A percentile compares a stretch with the other conserved stretches of the same genome.
Evolutionary conservation across 2,888 invertebrate genomes (phyloP).

Genomic region (Drosophila meridionalis): DNA sequence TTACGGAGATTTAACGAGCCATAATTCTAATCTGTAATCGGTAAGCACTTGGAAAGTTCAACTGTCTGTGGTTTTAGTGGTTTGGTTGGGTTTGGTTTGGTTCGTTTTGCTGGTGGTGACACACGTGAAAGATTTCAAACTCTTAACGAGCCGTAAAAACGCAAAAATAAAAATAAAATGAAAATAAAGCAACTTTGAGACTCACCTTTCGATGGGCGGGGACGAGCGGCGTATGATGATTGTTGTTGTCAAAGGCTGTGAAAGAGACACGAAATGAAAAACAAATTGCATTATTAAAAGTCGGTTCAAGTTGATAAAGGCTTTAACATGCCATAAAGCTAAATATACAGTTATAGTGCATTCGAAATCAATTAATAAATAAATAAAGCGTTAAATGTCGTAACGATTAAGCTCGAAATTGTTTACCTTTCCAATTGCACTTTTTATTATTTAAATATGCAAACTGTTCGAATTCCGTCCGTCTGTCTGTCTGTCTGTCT

Average conservation of each 20-base stretch:
- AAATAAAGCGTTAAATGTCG: slow-evolving; percentile 42
- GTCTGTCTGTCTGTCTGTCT: background rate
- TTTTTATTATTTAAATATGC: slow-evolving; percentile 62
- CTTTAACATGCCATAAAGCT: slow-evolving; percentile 23
- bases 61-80: slow-evolving; percentile 17
- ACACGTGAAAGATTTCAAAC: slow-evolving; percentile 60
- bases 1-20: slow-evolving; percentile 59
- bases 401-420: slow-evolving; percentile 57
- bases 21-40: slow-evolving; percentile 77
- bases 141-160: slow-evolving; percentile 52
- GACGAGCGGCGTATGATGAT: slow-evolving; percentile 65
- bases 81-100: background rate
- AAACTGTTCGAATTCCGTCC: slow-evolving; percentile 47
- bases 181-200: slow-evolving; percentile 27
- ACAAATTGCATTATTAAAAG: slow-evolving; percentile 27
- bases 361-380: slow-evolving; percentile 36
- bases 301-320: slow-evolving; percentile 30
- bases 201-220: slow-evolving; percentile 75
- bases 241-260: slow-evolving; percentile 72
- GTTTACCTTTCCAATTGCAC: slow-evolving; percentile 74
- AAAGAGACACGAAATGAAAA: slow-evolving; percentile 18
- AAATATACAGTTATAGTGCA: slow-evolving; percentile 32
- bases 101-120: slow-evolving; percentile 16
- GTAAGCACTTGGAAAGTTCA: slow-evolving; percentile 52
- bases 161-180: slow-evolving; percentile 24